A percentile compares a stretch with the other conserved stretches of the same genome.
These are phyloP conservation scores for Drosophila nr. perissopoda DNA, from an alignment of 2,888 invertebrate genomes.

Conservation along the genomic window DNA sequence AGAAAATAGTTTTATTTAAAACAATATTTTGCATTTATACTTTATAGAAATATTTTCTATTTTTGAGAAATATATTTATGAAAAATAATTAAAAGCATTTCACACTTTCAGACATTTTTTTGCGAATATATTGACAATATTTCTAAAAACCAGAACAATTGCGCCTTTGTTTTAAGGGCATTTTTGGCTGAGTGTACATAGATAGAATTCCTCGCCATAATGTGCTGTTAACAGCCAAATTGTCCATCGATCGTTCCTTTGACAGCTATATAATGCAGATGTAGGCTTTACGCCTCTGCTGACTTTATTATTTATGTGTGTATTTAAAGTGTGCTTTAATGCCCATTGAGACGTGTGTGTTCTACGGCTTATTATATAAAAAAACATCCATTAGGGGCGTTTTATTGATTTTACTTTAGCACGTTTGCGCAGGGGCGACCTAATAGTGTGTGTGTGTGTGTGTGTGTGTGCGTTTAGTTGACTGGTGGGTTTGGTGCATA, in stretches of 20 bases:
- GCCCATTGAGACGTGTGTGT: constrained; percentile 68
- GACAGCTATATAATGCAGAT: not conserved
- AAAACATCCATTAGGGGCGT: constrained; percentile 72
- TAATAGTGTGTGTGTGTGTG: constrained; percentile 18
- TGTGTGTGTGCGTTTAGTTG: constrained; percentile 29
- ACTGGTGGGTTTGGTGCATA: constrained; percentile 28
- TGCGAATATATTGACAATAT: not conserved
- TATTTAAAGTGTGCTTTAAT: constrained; percentile 65
- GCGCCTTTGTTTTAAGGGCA: not conserved
- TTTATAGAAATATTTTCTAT: not conserved
- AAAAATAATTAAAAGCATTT: not conserved
- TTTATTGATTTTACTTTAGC: constrained; percentile 79
- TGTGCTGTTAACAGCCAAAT: not conserved
- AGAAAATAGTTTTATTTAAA: not conserved
- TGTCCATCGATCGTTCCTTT: constrained; percentile 5
- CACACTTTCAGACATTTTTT: not conserved
- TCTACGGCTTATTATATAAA: constrained; percentile 78
- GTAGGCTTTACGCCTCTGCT: constrained; percentile 1
- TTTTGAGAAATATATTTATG: not conserved
- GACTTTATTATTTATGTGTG: constrained; percentile 43
- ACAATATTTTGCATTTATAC: fast-evolving
- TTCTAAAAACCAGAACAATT: not conserved
- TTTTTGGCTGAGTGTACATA: not conserved
- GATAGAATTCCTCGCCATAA: not conserved
- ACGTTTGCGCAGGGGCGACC: constrained; percentile 47